A percentile compares a stretch with the other conserved stretches of the same genome.
phyloP scores from a whole-genome alignment of 92 coral and sea anemone species.

The Blastomussa wellsi region DNA sequence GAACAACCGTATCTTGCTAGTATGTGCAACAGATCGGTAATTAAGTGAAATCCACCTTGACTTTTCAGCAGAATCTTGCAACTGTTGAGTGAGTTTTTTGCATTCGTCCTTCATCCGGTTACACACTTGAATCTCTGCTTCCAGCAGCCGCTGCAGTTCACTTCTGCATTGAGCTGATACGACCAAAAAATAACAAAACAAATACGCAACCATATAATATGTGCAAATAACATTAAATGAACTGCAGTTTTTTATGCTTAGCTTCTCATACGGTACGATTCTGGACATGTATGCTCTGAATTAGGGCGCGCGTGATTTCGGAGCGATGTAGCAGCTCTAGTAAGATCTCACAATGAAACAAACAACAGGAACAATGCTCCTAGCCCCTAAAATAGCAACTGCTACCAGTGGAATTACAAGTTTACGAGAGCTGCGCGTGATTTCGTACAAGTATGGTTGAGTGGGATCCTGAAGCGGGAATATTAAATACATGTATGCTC shows the following conservation, averaged over 20 bases:
- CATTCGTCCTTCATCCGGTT: conserved; percentile 80
- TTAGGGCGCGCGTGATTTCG: too few species aligned
- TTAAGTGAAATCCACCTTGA: conserved; percentile 60
- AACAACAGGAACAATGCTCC: too few species aligned
- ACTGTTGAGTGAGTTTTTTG: conserved; percentile 69
- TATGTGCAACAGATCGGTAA: background rate
- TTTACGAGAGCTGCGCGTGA: too few species aligned
- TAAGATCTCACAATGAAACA: too few species aligned
- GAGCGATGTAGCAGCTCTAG: too few species aligned
- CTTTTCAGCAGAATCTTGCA: conserved; percentile 75
- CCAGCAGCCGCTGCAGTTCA: conserved; percentile 84
- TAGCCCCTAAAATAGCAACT: too few species aligned
- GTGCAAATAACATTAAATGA: background rate
- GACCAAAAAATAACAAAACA: background rate
- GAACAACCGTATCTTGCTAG: background rate
- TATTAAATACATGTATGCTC: too few species aligned
- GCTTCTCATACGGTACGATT: background rate
- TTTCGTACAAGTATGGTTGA: too few species aligned
- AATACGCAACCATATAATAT: background rate
- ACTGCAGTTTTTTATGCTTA: too few species aligned
- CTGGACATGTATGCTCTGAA: too few species aligned
- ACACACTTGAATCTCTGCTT: conserved; percentile 84
- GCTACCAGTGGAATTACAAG: too few species aligned
- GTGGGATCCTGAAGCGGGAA: too few species aligned
- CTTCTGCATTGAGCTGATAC: conserved; percentile 71